phyloP scores from a whole-genome alignment of 2,797 vertebrate species.

The Ficedula albicollis region DNA sequence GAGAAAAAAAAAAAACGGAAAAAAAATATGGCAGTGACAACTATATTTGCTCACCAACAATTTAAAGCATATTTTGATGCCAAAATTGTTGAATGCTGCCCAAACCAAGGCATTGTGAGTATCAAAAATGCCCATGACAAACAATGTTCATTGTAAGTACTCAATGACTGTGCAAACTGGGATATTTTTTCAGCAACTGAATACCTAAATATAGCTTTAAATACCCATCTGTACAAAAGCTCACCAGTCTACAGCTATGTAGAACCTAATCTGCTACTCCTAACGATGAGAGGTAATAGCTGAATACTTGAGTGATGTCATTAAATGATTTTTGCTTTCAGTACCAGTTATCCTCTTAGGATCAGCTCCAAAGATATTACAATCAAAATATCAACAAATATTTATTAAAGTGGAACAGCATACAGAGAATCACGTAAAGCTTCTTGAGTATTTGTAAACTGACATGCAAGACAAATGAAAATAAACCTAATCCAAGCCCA shows the following conservation, averaged over 20 bases:
- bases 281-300: neutral
- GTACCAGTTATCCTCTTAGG: neutral
- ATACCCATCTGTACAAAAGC: neutral
- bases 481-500: conserved; percentile 31
- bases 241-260: neutral
- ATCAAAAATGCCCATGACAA: neutral
- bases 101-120: neutral
- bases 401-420: neutral
- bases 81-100: neutral
- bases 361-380: conserved; percentile 4
- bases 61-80: neutral
- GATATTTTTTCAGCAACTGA: neutral
- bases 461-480: conserved; percentile 9
- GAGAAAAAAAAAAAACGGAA: neutral
- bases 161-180: neutral
- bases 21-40: neutral
- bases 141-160: neutral
- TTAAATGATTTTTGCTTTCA: conserved; percentile 1
- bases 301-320: neutral
- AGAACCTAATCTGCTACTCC: neutral
- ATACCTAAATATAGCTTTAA: neutral
- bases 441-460: conserved; percentile 9
- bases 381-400: conserved; percentile 14
- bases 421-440: neutral
- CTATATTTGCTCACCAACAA: neutral